Percentiles rank a stretch among this genome's conserved stretches.
phyloP scores from a whole-genome alignment of 2,113 vertebrate species.

The Pelecanoides urinatrix region DNA sequence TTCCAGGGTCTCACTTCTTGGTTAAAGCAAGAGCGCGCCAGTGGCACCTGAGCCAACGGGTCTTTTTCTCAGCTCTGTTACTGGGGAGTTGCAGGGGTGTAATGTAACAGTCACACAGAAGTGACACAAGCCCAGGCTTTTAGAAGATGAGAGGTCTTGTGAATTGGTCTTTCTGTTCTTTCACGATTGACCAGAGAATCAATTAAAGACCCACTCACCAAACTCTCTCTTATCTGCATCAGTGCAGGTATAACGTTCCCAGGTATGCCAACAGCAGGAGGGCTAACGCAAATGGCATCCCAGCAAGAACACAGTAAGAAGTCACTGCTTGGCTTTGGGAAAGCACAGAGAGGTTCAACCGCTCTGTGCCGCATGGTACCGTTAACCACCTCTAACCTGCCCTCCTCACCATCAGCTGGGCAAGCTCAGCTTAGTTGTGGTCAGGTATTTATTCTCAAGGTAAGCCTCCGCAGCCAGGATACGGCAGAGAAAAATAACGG shows the following conservation, averaged over 20 bases:
- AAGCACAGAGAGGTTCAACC: background rate
- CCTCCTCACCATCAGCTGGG: background rate
- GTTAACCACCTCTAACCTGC: background rate
- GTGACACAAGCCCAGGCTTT: background rate
- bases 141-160: background rate
- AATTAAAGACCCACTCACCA: background rate
- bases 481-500: background rate
- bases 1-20: background rate
- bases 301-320: background rate
- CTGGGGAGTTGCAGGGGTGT: background rate
- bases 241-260: background rate
- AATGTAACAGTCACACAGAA: background rate
- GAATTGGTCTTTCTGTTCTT: background rate
- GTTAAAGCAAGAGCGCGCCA: background rate
- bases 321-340: background rate
- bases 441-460: background rate
- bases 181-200: background rate
- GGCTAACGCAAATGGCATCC: background rate
- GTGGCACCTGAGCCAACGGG: background rate
- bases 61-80: too few relatives aligned
- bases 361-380: rapidly evolving
- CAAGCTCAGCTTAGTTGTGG: background rate
- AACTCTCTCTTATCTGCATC: background rate
- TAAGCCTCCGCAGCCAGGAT: background rate
- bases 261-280: background rate